A percentile compares a stretch with the other conserved stretches of the same genome.
Conservation (phyloP, 2,888 invertebrate species). For the Spialia ferax region DNA sequence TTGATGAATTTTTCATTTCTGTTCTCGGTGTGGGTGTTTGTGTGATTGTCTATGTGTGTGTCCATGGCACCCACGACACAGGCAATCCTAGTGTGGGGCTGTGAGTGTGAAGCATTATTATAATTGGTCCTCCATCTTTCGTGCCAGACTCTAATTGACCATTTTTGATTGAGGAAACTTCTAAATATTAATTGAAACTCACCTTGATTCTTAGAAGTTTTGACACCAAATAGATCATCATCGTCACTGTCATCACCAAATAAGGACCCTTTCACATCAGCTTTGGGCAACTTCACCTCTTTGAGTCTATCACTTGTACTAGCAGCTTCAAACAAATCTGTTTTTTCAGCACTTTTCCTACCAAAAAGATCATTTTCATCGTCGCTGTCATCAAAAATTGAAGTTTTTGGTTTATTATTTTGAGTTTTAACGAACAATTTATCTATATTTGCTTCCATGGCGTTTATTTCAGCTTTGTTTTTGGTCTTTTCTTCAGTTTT, state of each 20-base stretch:
- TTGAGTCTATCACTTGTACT: constrained; percentile 34
- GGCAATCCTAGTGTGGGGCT: too few species aligned
- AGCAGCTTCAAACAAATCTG: constrained; percentile 58
- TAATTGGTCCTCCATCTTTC: too few species aligned
- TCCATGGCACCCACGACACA: too few species aligned
- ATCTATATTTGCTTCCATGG: constrained; percentile 21
- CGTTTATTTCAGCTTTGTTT: constrained; percentile 3
- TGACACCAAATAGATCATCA: constrained; percentile 69
- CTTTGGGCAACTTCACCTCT: constrained; percentile 40
- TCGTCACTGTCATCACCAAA: constrained; percentile 74
- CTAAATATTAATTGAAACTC: constrained; percentile 44
- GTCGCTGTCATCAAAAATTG: constrained; percentile 67
- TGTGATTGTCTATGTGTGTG: too few species aligned
- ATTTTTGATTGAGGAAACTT: too few species aligned
- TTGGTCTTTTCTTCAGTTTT: constrained; percentile 16
- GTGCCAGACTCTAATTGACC: too few species aligned
- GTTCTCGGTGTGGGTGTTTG: too few species aligned
- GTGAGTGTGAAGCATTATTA: too few species aligned
- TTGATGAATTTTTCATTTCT: too few species aligned
- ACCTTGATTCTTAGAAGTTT: constrained; percentile 57
- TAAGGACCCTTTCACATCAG: constrained; percentile 58
- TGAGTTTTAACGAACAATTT: constrained; percentile 33
- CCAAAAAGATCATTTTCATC: constrained; percentile 68
- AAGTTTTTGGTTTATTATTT: constrained; percentile 37
- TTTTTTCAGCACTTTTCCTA: constrained; percentile 50